Conservation (phyloP, 2,113 vertebrate genomes). For the Platycercus adscitus region DNA sequence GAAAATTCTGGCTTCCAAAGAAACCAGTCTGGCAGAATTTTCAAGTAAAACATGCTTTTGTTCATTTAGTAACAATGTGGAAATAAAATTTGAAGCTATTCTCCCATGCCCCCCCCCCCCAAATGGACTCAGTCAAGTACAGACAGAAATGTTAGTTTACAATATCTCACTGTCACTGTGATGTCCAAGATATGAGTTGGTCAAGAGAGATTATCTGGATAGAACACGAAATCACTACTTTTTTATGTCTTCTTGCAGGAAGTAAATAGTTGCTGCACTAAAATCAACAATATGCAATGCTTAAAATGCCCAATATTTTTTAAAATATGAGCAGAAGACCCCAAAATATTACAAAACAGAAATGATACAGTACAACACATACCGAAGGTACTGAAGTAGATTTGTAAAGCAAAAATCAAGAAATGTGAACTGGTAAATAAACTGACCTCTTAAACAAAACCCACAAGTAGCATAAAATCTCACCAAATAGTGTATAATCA, state of each 20-base stretch:
- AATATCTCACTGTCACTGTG: background rate
- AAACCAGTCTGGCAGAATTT: conserved; percentile 2
- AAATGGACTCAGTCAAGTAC: background rate
- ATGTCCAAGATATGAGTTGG: background rate
- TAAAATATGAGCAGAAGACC: background rate
- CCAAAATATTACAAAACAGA: background rate
- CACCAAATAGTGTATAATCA: conserved; percentile 97
- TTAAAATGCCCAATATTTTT: background rate
- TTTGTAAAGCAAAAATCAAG: background rate
- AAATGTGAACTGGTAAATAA: background rate
- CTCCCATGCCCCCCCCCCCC: background rate
- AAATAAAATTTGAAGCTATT: background rate
- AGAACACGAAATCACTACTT: background rate
- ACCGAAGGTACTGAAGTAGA: background rate
- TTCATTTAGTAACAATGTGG: background rate
- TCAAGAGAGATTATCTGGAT: background rate
- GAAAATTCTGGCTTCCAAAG: background rate
- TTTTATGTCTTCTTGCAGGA: background rate
- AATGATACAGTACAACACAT: background rate
- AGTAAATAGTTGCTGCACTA: background rate
- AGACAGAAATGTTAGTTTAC: background rate
- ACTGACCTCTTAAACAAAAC: background rate
- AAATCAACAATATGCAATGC: background rate
- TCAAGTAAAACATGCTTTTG: background rate
- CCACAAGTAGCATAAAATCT: conserved; percentile 49